Evolutionary conservation across 1,140 invertebrate genomes (phyloP), one percentile per base, ranked within the genome.

Genomic region (Eurosta solidaginis): DNA sequence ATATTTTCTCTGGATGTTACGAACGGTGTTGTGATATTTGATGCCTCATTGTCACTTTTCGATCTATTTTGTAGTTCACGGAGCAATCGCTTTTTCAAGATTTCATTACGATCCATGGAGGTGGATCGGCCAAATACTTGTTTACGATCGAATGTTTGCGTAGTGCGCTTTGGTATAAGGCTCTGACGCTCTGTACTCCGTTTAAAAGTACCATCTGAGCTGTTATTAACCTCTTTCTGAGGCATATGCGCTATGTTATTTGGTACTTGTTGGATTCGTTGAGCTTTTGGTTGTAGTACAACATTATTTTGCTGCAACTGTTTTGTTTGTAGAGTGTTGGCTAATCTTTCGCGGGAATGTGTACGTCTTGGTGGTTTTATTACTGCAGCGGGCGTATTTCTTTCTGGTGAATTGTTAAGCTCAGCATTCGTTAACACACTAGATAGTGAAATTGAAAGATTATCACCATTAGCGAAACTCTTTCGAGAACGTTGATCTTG

Each of bases 81-180:
- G 25, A 40, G 12, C 1, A 63, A 52, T 40, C 47, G 76, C 44
- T 78, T 63, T 49, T 49, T 81, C n/a, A 76, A 50, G 79, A 50
- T 86, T 45, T 86, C 83, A 73, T 79, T 82, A 42, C 83, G 79
- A 78, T 87, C 84, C 82, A 84, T 86, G 2, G 83, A 87, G 1
- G 79, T 76, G 1, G 82, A 81, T 3, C 85, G 79, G 1, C 54
- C 73, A 44, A 86, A 85, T 0, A 81, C 74, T 17, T 68, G 76
- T 50, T 68, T 17, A 33, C 63, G 78, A 0, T 77, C 44, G 14
- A 81, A 78, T 0, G 22, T 27, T 45, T 81, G 81, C 0, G 81
- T 80, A 9, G 83, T 78, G n/a, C 83, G 80, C 29, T 83, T 81
- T 3, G 85, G 83, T 22, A 84, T 84, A 0, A 86, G 79, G 40